Evolutionary conservation across 2,888 invertebrate genomes (phyloP), one percentile per base, ranked within the genome.

Genomic region (Pinctada fucata): DNA sequence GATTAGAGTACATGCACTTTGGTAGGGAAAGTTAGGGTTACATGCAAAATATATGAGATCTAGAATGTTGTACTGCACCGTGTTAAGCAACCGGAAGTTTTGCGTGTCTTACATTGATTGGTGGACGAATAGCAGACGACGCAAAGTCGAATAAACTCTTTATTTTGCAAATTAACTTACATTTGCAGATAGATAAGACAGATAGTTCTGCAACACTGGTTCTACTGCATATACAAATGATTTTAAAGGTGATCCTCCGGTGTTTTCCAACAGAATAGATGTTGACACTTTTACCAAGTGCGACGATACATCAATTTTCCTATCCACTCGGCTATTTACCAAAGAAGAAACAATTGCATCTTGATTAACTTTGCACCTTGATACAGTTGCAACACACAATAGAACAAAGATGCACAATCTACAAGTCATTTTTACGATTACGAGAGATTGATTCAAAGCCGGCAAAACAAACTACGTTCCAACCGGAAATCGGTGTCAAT

Each of bases 211-310:
- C 81, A 94, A 94, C 5, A 93, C 92, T 13, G 95, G 94, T 87
- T 97, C 96, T 50, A 97, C 91, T 8, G 95, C 94, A 85, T 96
- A 94, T 50, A 96, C 93, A 90, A 97, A 95, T 85, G 94, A 94
- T 82, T 94, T 95, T 58, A 95, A 95, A 82, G 95, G 93, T 83
- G 95, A 94, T 90, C 95, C 96, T 75, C 96, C 96, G 86, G 94
- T 94, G 92, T 98, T 97, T 93, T 97, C 96, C 86, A 97, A 91
- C 85, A 96, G 96, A 89, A 98, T 94, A 93, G 96, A 96, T 52
- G 95, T 94, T 13, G 95, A 94, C 75, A 97, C 95, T 94, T 97
- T 97, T 2, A 97, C 97, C 79, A 99, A 94, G 93, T 98, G 98
- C 5, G 97, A 95, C 4, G 96, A 95, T 84, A 98, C 93, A 93